Base-by-base conservation (phyloP, 1,140 invertebrate genomes). In the Acromyrmex heyeri region DNA sequence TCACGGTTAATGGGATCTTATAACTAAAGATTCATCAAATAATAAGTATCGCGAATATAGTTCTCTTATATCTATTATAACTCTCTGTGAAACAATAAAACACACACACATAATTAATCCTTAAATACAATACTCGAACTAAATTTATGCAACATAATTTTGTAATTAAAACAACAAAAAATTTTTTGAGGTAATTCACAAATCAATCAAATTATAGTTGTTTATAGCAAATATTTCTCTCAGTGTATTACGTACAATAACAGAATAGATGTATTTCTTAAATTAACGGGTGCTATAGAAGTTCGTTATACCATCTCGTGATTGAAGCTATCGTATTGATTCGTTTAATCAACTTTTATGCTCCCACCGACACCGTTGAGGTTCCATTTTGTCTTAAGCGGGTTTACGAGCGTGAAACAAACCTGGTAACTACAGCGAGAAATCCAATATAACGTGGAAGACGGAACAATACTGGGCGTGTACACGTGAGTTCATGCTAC, bases 331-430 rank as follows among this genome's bases (percentile, higher is more conserved):
- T 73, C 79, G 3, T 73, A 82, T 83, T 48, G 79, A 82, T 82
- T 72, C 67, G 55, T 61, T 73, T 83, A 83, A 83, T 83, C 79
- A 83, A 73, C 69, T 83, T 83, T 83, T 83, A 73, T 61, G 24
- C 53, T 30, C 7, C 24, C 10, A n/a, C 55, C 79, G 53, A 82
- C 67, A 73, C 27, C 67, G 38, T 10, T 27, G 21, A 27, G 38
- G 18, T 30, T 62, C 44, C 69, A 83, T 73, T 83, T 62, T 73
- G 69, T 83, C 79, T 83, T 83, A 83, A 83, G 79, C 79, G 38
- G 53, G 53, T 82, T 82, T 61, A 72, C 79, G 79, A 83, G 79
- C 67, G 38, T 10, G 21, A 34, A 82, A 82, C 67, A 73, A 73
- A 83, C 69, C 69, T 27, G 62, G 48, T 67, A 73, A 73, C 53